Percentiles rank a stretch among this genome's conserved stretches.
Conservation (phyloP, 2,888 invertebrate genomes). For the Philonicus albiceps region DNA sequence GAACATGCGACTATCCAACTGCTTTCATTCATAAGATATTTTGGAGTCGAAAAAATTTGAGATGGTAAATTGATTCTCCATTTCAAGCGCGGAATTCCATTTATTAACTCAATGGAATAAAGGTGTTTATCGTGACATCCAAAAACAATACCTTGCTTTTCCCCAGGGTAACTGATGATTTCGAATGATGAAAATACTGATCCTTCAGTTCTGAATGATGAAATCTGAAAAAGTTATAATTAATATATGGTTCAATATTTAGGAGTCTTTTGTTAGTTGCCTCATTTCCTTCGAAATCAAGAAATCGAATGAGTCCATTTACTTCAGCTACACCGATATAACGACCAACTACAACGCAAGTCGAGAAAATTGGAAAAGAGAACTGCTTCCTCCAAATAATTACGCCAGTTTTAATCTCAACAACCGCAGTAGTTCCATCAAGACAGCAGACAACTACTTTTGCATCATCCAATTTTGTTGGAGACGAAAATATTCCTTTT, state of each 20-base stretch:
- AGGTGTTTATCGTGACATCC: conserved; percentile 77
- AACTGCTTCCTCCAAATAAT: conserved; percentile 65
- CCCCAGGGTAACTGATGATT: conserved; percentile 58
- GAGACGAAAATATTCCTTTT: conserved; percentile 67
- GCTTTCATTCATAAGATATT: conserved; percentile 60
- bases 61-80: conserved; percentile 69
- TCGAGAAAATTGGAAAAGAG: conserved; percentile 69
- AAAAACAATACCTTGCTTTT: conserved; percentile 67
- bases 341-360: conserved; percentile 60
- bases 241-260: neutral
- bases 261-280: conserved; percentile 53
- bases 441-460: conserved; percentile 65
- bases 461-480: conserved; percentile 55
- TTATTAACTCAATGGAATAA: conserved; percentile 67
- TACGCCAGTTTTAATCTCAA: conserved; percentile 63
- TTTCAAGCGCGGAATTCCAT: conserved; percentile 59
- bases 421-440: conserved; percentile 65
- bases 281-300: conserved; percentile 66
- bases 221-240: conserved; percentile 65
- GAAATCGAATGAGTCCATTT: conserved; percentile 66
- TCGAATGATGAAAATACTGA: conserved; percentile 78
- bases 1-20: conserved; percentile 66
- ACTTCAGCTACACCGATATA: conserved; percentile 58
- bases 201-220: conserved; percentile 68
- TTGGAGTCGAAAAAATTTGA: conserved; percentile 75